Conservation (phyloP, 2,113 vertebrate species). For the Gila orcuttii region DNA sequence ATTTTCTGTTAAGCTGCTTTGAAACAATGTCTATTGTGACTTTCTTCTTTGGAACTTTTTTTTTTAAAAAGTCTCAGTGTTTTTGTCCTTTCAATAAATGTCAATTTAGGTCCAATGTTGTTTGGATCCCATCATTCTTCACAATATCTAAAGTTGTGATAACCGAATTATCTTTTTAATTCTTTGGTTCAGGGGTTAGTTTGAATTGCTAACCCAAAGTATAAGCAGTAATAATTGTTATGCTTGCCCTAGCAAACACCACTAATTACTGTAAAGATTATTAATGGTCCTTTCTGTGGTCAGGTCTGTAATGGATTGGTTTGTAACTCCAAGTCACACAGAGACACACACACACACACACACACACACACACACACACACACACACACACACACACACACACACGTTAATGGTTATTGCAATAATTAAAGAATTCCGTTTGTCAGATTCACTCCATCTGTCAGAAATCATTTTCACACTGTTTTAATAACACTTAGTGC, state of each 20-base stretch:
- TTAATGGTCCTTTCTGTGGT: not conserved
- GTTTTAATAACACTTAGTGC: not conserved
- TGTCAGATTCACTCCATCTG: not conserved
- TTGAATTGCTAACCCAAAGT: not conserved
- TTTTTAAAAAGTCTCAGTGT: not conserved
- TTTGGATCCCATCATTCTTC: not conserved
- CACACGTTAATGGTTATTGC: not conserved
- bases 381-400: no score
- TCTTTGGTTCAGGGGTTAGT: not conserved
- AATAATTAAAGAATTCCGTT: constrained; percentile 14
- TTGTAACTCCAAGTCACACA: constrained; percentile 20
- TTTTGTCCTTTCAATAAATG: not conserved
- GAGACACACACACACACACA: constrained; percentile 7
- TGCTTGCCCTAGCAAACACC: not conserved
- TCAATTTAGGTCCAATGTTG: not conserved
- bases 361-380: constrained; percentile 20
- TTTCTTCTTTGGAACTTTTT: not conserved
- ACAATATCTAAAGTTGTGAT: not conserved
- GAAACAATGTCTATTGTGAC: no score
- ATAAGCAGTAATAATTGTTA: not conserved
- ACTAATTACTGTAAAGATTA: not conserved
- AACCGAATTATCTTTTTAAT: not conserved
- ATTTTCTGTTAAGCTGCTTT: no score
- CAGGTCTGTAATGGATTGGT: constrained; percentile 23
- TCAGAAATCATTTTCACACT: not conserved